Conservation (phyloP, 2,113 vertebrate species). For the Hucho hucho region DNA sequence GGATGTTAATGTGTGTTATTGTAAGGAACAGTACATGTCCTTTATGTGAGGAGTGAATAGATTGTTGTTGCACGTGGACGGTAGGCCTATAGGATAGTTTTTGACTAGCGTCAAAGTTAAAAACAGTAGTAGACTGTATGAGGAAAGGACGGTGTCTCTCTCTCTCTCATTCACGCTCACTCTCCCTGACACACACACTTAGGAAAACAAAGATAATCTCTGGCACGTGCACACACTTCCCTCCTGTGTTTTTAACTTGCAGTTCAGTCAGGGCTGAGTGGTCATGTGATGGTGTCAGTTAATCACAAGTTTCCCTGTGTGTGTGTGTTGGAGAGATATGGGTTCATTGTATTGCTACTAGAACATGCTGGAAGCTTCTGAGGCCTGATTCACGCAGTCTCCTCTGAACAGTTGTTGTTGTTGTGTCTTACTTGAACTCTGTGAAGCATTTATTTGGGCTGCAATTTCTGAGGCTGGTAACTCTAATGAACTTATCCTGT, state of each 20-base stretch:
- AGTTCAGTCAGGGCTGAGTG: conserved; percentile 31
- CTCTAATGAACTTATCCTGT: no score
- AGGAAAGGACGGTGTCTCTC: neutral
- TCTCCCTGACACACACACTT: conserved; percentile 3
- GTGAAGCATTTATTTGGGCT: no score
- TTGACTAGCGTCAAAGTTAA: neutral
- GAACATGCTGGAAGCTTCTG: conserved; percentile 7
- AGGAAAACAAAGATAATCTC: neutral
- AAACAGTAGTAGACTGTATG: no score
- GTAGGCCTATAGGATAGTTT: neutral
- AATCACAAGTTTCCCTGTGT: conserved; percentile 64
- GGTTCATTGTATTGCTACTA: conserved; percentile 28
- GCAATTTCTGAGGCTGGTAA: no score
- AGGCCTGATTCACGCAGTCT: neutral
- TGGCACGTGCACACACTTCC: neutral
- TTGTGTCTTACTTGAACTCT: no score
- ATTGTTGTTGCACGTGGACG: conserved; percentile 18
- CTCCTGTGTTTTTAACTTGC: conserved; percentile 29
- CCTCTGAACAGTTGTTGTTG: no score
- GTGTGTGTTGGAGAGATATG: conserved; percentile 27
- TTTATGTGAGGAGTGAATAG: neutral
- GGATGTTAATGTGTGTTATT: neutral
- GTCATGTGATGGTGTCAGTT: conserved; percentile 62
- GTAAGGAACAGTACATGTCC: no score
- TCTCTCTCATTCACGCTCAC: neutral